A percentile compares a stretch with the other conserved stretches of the same genome.
Evolutionary conservation across 2,888 invertebrate genomes (phyloP).

Genomic region (Stratiomys singularior): DNA sequence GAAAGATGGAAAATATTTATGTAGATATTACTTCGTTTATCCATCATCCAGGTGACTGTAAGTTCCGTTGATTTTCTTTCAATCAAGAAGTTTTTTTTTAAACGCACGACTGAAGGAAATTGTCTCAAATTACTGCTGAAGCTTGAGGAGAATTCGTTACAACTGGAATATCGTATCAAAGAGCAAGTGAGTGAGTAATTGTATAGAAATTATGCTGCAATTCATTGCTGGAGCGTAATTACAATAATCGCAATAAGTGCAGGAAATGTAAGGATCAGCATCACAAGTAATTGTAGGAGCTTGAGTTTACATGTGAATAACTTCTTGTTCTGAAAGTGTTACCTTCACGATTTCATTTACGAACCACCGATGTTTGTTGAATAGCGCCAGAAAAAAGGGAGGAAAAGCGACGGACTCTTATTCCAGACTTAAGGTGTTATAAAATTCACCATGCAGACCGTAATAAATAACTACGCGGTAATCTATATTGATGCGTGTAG

Average conservation of each 20-base stretch:
- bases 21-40: too few relatives aligned
- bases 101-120: background rate
- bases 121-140: background rate
- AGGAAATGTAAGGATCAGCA: background rate
- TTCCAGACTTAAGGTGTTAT: too few relatives aligned
- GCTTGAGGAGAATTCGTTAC: background rate
- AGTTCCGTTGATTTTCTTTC: constrained; percentile 5
- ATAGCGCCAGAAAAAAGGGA: too few relatives aligned
- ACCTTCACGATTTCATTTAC: too few relatives aligned
- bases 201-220: background rate
- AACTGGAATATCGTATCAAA: background rate
- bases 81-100: background rate
- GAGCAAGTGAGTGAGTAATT: constrained; percentile 12
- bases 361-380: too few relatives aligned
- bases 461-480: too few relatives aligned
- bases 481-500: too few relatives aligned
- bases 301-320: too few relatives aligned
- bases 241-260: constrained; percentile 34
- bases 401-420: too few relatives aligned
- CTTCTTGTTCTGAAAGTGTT: too few relatives aligned
- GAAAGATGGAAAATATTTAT: constrained; percentile 2
- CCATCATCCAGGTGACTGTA: background rate
- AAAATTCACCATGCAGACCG: too few relatives aligned
- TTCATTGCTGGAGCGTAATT: constrained; percentile 22
- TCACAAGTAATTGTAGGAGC: too few relatives aligned